phyloP scores from a whole-genome alignment of 2,888 invertebrate genomes.

The Kuschelorhynchus macadamiae region DNA sequence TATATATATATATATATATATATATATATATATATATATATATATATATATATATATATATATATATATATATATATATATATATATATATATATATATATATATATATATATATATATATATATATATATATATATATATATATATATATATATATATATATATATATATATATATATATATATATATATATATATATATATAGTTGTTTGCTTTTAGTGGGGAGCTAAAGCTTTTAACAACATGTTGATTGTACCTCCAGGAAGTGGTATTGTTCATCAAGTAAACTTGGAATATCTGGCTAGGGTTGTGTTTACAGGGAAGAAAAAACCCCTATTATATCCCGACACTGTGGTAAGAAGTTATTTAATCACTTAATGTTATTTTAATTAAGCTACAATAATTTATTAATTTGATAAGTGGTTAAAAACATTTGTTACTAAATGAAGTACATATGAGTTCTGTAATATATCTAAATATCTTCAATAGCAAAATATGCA shows the following conservation, averaged over 20 bases:
- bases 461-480: not conserved
- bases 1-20: no score
- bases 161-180: no score
- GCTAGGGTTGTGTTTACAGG: constrained; percentile 90
- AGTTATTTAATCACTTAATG: no score
- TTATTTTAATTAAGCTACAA: not conserved
- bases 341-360: constrained; percentile 82
- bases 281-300: constrained; percentile 97
- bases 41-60: no score
- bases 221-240: constrained; percentile 96
- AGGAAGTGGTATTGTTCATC: constrained; percentile 98
- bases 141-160: no score
- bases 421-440: not conserved
- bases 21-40: no score
- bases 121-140: no score
- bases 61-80: no score
- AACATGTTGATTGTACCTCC: constrained; percentile 99
- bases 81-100: no score
- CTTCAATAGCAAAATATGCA: not conserved
- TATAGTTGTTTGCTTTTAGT: no score
- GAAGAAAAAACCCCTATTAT: constrained; percentile 71
- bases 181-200: no score
- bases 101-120: no score
- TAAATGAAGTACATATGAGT: not conserved
- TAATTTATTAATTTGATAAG: not conserved